A percentile compares a stretch with the other conserved stretches of the same genome.
Conservation (phyloP, 2,113 vertebrate species). For the Engystomops pustulosus region DNA sequence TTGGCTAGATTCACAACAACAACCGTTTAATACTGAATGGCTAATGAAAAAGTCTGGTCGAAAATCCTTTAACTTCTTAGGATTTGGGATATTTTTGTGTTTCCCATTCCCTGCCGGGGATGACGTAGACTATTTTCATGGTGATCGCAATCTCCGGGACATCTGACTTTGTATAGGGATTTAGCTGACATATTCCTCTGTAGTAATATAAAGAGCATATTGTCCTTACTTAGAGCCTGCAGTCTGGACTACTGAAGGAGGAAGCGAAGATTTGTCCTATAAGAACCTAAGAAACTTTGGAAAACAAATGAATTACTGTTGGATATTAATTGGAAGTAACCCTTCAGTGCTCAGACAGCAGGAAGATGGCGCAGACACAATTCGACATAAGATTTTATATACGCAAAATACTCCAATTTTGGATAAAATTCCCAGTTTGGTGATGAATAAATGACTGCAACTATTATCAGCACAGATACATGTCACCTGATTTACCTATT, state of each 20-base stretch:
- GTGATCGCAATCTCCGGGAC: slow-evolving; percentile 27
- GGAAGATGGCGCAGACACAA: neutral
- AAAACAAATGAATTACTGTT: slow-evolving; percentile 33
- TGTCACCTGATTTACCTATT: too few relatives aligned
- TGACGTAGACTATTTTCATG: slow-evolving; percentile 5
- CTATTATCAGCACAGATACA: too few relatives aligned
- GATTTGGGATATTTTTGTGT: neutral
- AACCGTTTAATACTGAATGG: slow-evolving; percentile 14
- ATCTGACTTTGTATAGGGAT: slow-evolving; percentile 48
- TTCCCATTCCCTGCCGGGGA: neutral
- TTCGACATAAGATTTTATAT: too few relatives aligned
- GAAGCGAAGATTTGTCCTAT: neutral
- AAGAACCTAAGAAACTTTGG: neutral
- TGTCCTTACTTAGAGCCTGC: slow-evolving; percentile 26
- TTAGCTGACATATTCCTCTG: slow-evolving; percentile 28
- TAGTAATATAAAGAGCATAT: slow-evolving; percentile 49
- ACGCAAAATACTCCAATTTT: too few relatives aligned
- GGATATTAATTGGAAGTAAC: neutral
- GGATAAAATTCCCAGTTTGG: too few relatives aligned
- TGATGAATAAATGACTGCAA: too few relatives aligned
- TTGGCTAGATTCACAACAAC: neutral
- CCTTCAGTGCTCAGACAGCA: neutral
- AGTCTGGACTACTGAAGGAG: slow-evolving; percentile 10
- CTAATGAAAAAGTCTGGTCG: neutral
- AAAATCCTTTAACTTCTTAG: slow-evolving; percentile 24